Percentiles rank a stretch among this genome's conserved stretches.
Evolutionary conservation across 2,797 vertebrate genomes (phyloP).

Genomic region (Anabas testudineus): DNA sequence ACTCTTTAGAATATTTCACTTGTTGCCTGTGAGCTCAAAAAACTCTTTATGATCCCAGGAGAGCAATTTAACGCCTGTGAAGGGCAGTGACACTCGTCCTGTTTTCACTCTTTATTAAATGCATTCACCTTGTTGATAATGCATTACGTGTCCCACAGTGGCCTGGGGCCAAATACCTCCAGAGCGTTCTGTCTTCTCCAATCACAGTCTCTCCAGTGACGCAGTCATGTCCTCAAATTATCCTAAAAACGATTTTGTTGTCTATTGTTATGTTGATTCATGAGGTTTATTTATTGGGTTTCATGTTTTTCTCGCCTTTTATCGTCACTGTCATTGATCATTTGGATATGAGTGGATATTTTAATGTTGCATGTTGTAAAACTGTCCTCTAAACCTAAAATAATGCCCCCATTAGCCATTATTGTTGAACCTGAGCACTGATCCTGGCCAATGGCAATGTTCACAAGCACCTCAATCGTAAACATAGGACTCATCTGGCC

Average conservation of each 20-base stretch:
- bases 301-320: background rate
- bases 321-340: background rate
- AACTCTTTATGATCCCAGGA: slow-evolving; percentile 11
- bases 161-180: slow-evolving; percentile 21
- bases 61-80: slow-evolving; percentile 10
- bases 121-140: slow-evolving; percentile 49
- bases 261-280: background rate
- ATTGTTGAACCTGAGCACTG: background rate
- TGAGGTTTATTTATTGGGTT: background rate
- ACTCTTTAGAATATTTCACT: background rate
- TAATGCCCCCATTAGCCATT: background rate
- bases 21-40: background rate
- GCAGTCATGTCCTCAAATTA: background rate
- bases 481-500: background rate
- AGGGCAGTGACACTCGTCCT: slow-evolving; percentile 11
- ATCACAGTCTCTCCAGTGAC: too few relatives aligned
- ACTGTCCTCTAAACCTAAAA: background rate
- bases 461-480: background rate
- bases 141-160: slow-evolving; percentile 8
- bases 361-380: background rate
- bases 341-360: background rate
- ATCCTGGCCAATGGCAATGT: background rate
- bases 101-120: slow-evolving; percentile 42
- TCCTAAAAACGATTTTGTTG: background rate
- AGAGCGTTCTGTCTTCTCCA: background rate